Conservation (phyloP, 2,797 vertebrate genomes). For the Parauchenoglanis punctatus region DNA sequence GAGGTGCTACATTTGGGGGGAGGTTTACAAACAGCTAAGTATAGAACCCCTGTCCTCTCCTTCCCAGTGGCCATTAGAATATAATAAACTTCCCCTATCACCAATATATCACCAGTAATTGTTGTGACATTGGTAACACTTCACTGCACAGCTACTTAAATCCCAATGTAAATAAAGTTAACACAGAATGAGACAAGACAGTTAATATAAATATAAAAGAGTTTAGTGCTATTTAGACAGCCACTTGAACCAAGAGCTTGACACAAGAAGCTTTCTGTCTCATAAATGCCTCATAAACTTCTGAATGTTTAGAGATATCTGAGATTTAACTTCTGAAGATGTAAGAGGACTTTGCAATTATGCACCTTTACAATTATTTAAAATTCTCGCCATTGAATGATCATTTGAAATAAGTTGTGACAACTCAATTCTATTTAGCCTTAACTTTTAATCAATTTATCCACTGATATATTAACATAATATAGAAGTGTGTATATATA, state of each 20-base stretch:
- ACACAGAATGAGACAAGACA: slow-evolving; percentile 17
- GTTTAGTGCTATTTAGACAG: slow-evolving; percentile 14
- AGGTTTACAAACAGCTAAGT: slow-evolving; percentile 59
- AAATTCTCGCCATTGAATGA: neutral
- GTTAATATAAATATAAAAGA: slow-evolving; percentile 17
- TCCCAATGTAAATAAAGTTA: slow-evolving; percentile 43
- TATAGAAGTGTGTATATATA: too few relatives aligned
- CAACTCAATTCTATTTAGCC: neutral
- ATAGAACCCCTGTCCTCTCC: slow-evolving; percentile 44
- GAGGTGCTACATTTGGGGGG: slow-evolving; percentile 53
- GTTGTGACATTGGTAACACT: slow-evolving; percentile 43
- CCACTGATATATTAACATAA: neutral
- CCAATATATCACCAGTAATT: slow-evolving; percentile 51
- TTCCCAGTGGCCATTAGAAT: slow-evolving; percentile 34
- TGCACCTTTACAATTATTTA: neutral
- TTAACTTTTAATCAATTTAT: neutral
- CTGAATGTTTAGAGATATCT: neutral
- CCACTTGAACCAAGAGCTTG: neutral
- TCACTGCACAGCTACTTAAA: slow-evolving; percentile 32
- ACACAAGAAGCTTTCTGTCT: neutral
- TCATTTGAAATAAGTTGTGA: neutral
- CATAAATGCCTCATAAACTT: neutral
- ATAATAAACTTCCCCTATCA: slow-evolving; percentile 49
- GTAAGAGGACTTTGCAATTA: neutral
- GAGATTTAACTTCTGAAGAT: neutral